A percentile compares a stretch with the other conserved stretches of the same genome.
phyloP scores from a whole-genome alignment of 2,797 vertebrate genomes.

The Micromesistius poutassou region DNA sequence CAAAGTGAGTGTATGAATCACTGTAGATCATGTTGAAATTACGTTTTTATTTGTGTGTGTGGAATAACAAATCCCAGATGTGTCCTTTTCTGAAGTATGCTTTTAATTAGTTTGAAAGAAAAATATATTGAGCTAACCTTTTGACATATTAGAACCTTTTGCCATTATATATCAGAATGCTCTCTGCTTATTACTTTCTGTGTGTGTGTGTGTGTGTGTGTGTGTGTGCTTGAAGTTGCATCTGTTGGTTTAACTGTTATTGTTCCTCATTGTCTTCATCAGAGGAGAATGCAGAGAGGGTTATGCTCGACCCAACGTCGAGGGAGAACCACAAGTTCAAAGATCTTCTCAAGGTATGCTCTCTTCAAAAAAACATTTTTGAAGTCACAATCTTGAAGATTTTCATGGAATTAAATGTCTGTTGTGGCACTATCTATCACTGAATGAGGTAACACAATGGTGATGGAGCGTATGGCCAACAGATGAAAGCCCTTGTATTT shows the following conservation, averaged over 20 bases:
- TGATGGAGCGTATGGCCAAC: no score
- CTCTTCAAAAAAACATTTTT: background rate
- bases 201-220: constrained; percentile 7
- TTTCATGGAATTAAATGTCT: no score
- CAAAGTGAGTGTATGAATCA: background rate
- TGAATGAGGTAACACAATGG: no score
- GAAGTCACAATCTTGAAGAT: no score
- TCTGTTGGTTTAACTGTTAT: background rate
- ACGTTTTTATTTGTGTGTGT: background rate
- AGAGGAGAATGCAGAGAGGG: constrained; percentile 98
- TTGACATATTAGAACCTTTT: background rate
- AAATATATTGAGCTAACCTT: background rate
- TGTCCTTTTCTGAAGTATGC: background rate
- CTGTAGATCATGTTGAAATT: no score
- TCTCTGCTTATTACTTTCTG: background rate
- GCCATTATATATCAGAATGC: background rate
- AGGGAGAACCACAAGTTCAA: constrained; percentile 90
- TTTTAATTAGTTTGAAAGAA: background rate
- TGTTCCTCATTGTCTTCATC: constrained; percentile 29
- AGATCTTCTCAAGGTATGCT: constrained; percentile 96
- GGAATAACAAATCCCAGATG: background rate
- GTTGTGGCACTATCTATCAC: no score
- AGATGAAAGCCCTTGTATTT: no score
- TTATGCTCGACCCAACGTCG: constrained; percentile 90
- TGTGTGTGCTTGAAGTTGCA: background rate